Evolutionary conservation across 2,888 invertebrate species (phyloP), one percentile per base, ranked within the genome.

Genomic region (Acronicta alni): DNA sequence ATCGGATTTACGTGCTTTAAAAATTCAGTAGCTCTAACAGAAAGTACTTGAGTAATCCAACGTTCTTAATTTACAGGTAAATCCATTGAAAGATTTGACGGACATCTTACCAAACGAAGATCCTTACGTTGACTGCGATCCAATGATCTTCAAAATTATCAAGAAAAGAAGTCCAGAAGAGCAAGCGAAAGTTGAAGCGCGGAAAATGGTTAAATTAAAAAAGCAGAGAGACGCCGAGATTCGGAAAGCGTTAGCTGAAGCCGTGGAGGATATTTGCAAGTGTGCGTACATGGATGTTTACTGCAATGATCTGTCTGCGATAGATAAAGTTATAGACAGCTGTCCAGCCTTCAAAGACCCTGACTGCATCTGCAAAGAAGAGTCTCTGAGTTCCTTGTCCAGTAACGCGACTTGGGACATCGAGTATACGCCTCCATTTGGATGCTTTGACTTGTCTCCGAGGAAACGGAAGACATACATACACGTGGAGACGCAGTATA

Each of bases 381-480:
- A 92, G 69, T 92, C 92, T 0, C 57, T 93, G 15, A 92, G 93
- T 66, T 92, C 93, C 10, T 65, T 93, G 2, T 95, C 95, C 0
- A 95, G 95, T 53, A 96, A 96, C 62, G 95, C 95, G 1, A 96
- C 96, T 57, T 95, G 96, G 87, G 96, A 96, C 75, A 96, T 96
- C 39, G 96, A 96, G 61, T 96, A 96, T 52, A 96, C 96, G 0
- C 96, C 96, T 0, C 96, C 96, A 0, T 96, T 96, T 41, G 96
- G 96, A 0, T 93, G 96, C 38, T 96, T 96, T 49, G 95, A 95
- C 70, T 93, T 96, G 1, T 92, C 95, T 57, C 90, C 95, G 0
- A 91, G 95, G 10, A 89, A 93, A 48, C 86, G 90, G 3, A 88
- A 86, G 59, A 89, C 88, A 0, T 95, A 95, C 68, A 87, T 95